A percentile compares a stretch with the other conserved stretches of the same genome.
phyloP scores from a whole-genome alignment of 1,140 invertebrate genomes.

The Teleogryllus occipitalis region DNA sequence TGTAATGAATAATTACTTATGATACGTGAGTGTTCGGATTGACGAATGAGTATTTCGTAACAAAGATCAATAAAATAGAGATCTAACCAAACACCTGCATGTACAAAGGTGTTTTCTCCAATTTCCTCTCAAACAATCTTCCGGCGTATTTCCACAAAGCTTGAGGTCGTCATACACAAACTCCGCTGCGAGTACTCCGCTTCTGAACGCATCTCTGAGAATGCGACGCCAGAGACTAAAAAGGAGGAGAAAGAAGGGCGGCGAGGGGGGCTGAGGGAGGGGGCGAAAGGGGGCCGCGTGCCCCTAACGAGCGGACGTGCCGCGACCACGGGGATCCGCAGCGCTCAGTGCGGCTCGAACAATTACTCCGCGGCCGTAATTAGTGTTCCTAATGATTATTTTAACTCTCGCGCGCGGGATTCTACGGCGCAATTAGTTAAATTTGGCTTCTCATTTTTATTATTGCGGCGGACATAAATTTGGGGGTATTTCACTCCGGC shows the following conservation, averaged over 20 bases:
- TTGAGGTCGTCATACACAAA: too few relatives aligned
- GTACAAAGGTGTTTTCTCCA: too few relatives aligned
- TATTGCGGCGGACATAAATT: not conserved
- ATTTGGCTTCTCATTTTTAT: conserved; percentile 5
- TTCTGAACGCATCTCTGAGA: too few relatives aligned
- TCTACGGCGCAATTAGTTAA: not conserved
- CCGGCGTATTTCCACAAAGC: too few relatives aligned
- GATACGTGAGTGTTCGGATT: too few relatives aligned
- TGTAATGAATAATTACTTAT: too few relatives aligned
- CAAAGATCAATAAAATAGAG: too few relatives aligned
- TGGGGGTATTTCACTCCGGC: not conserved
- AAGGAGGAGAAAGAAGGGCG: not conserved
- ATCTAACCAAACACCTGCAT: too few relatives aligned
- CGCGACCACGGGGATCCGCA: too few relatives aligned
- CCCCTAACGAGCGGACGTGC: conserved; percentile 2
- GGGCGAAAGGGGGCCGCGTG: not conserved
- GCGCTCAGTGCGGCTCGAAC: not conserved
- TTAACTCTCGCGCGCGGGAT: not conserved
- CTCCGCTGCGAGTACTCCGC: too few relatives aligned
- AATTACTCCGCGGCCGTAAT: not conserved
- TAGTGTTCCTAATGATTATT: not conserved
- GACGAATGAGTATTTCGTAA: too few relatives aligned
- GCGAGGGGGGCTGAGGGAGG: not conserved
- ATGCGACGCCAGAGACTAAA: not conserved
- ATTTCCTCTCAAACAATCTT: too few relatives aligned